Base-by-base conservation (phyloP, 2,888 invertebrate genomes). In the Chironomus tentans region DNA sequence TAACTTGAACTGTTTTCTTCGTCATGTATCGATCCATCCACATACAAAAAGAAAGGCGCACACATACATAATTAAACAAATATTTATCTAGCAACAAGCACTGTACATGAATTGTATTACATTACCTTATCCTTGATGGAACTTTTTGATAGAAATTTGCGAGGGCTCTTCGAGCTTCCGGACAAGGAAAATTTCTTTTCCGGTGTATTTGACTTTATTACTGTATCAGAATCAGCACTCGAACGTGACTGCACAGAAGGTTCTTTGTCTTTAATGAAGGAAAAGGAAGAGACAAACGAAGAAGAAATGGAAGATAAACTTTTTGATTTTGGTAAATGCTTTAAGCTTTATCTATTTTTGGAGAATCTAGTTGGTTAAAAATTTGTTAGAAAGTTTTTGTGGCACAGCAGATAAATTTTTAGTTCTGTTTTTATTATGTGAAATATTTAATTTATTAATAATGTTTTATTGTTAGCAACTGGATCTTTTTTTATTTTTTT, bases 221-320 rank as follows among this genome's bases (percentile, higher is more conserved):
- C 18, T 10, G 65, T 47, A 13, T 62, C 76, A 70, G 76, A 70
- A 24, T 70, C 65, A 47, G 70, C 70, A 22, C 70, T 70, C 7
- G 70, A 70, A 21, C 13, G 22, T n/a, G 76, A 76, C 18, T 18
- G 7, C 5, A 56, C 56, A 7, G 56, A 56, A 5, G 46, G 56
- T 38, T 70, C 70, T 28, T 61, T 47, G n/a, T 18, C 56, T 56
- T 56, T 56, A 56, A 15, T 18, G 38, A 38, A 10, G 38, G 38
- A 7, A 38, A 38, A 38, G 38, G 38, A 38, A 38, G 38, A 10
- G 38, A 38, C 38, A 10, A 1, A 38, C 7, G 10, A 38, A 38
- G 38, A 38, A 38, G 56, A 15, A 18, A 50, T 21, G 18, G 4
- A 22, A 12, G 15, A 12, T 24, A 10, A 56, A 71, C n/a, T 21